phyloP scores from a whole-genome alignment of 2,888 invertebrate genomes.

The Ectemnius cavifrons region DNA sequence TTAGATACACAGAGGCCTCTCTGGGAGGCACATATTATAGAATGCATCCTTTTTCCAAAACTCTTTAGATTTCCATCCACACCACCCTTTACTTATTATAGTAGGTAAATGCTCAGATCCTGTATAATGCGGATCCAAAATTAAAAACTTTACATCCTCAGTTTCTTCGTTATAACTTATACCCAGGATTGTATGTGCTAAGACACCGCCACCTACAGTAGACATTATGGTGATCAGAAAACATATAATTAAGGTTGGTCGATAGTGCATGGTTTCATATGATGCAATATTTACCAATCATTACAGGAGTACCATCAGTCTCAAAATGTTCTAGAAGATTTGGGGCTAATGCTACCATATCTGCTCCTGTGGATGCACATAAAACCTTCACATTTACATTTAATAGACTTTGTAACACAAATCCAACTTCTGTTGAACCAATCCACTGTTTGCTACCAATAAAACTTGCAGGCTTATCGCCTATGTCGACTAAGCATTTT shows the following conservation, averaged over 20 bases:
- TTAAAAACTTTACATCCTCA: conserved; percentile 92
- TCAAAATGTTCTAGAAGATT: conserved; percentile 95
- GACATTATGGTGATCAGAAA: conserved; percentile 6
- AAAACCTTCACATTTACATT: conserved; percentile 89
- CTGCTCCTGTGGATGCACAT: conserved; percentile 90
- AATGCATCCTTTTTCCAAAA: conserved; percentile 98
- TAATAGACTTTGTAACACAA: conserved; percentile 90
- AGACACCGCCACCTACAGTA: conserved; percentile 91
- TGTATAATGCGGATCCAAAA: conserved; percentile 98
- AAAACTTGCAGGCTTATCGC: conserved; percentile 93
- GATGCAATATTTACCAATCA: conserved; percentile 88
- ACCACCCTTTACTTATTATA: conserved; percentile 93
- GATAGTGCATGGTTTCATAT: not conserved
- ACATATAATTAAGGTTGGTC: not conserved
- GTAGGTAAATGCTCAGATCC: conserved; percentile 89
- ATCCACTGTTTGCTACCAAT: conserved; percentile 97
- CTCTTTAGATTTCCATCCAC: conserved; percentile 95
- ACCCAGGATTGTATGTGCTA: conserved; percentile 98
- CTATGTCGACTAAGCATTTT: conserved; percentile 94
- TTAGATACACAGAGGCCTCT: conserved; percentile 78
- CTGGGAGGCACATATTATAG: conserved; percentile 98
- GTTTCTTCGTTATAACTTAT: conserved; percentile 90
- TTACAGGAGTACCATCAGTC: conserved; percentile 95
- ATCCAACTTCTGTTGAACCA: conserved; percentile 98
- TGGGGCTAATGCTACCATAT: conserved; percentile 87